These are phyloP conservation scores for Microctonus hyperodae DNA, from an alignment of 2,888 invertebrate genomes.

Conservation along the genomic window DNA sequence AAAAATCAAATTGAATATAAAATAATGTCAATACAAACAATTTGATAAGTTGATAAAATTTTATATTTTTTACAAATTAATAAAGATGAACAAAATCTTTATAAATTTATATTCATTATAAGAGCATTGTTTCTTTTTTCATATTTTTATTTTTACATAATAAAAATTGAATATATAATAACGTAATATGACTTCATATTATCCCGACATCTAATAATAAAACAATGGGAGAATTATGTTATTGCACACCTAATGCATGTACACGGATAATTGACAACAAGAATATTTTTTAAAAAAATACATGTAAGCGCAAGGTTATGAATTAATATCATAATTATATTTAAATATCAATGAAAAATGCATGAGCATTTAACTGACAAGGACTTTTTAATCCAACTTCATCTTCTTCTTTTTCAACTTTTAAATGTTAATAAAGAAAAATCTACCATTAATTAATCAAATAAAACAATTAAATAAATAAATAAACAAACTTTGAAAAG, in stretches of 20 bases:
- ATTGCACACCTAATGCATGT: neutral
- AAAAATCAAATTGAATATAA: neutral
- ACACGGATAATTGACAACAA: neutral
- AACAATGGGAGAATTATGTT: neutral
- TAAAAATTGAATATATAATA: neutral
- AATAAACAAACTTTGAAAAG: neutral
- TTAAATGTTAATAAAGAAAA: neutral
- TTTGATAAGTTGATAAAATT: neutral
- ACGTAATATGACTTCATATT: neutral
- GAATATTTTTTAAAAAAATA: neutral
- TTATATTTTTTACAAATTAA: neutral
- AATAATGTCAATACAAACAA: neutral
- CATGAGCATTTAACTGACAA: neutral
- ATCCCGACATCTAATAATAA: neutral
- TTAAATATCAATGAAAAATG: neutral
- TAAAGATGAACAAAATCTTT: neutral
- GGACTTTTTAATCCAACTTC: neutral
- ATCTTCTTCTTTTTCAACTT: neutral
- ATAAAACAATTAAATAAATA: neutral
- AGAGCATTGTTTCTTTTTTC: neutral
- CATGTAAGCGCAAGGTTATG: neutral
- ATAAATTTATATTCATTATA: neutral
- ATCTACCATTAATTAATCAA: neutral
- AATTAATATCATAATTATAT: neutral
- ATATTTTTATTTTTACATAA: neutral